phyloP scores from a whole-genome alignment of 2,797 vertebrate species.

The Apogon hyalosoma region DNA sequence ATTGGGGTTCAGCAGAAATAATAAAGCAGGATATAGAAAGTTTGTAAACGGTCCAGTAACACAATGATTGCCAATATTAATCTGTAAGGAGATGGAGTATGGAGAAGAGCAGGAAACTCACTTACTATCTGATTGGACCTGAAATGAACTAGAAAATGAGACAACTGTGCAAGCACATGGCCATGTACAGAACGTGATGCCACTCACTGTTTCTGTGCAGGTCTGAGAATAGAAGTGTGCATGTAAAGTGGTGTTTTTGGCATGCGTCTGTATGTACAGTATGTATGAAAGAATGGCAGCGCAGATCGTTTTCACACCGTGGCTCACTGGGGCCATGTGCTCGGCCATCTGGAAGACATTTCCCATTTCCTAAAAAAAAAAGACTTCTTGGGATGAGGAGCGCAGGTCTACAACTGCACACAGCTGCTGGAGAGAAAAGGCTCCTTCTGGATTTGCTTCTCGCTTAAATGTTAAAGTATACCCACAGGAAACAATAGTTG shows the following conservation, averaged over 20 bases:
- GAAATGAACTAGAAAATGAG: conserved; percentile 47
- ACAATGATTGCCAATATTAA: conserved; percentile 2
- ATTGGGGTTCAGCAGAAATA: background rate
- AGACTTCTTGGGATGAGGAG: conserved; percentile 33
- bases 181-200: background rate
- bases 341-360: conserved; percentile 62
- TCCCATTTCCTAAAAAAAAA: conserved; percentile 50
- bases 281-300: conserved; percentile 1
- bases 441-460: conserved; percentile 42
- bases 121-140: conserved; percentile 37
- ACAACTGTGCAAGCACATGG: conserved; percentile 27
- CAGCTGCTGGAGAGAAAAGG: conserved; percentile 29
- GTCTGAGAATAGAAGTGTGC: background rate
- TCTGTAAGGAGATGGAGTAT: conserved; percentile 21
- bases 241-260: conserved; percentile 18
- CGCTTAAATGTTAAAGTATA: conserved; percentile 58
- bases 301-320: conserved; percentile 31
- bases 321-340: conserved; percentile 24
- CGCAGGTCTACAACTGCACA: conserved; percentile 32
- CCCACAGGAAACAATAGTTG: conserved; percentile 60
- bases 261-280: background rate
- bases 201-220: background rate
- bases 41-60: conserved; percentile 11
- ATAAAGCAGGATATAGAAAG: conserved; percentile 17
- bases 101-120: conserved; percentile 23